Conservation (phyloP, 2,888 invertebrate genomes). For the Pseudoips prasinana region DNA sequence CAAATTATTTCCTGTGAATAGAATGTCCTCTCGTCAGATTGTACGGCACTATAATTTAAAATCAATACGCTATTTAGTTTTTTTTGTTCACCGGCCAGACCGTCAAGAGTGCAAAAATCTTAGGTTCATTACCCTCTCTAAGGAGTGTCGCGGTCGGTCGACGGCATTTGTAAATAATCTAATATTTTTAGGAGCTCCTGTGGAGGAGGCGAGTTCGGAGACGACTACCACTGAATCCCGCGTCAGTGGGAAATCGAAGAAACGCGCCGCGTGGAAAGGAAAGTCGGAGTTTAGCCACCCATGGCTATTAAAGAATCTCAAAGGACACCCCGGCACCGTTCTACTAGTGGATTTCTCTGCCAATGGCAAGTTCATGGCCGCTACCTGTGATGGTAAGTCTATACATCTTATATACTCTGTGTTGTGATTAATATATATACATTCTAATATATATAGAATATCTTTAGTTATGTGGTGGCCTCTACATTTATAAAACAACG, state of each 20-base stretch:
- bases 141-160: conserved; percentile 3
- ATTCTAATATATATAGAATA: conserved; percentile 5
- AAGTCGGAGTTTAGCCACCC: conserved; percentile 84
- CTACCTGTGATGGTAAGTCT: conserved; percentile 91
- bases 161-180: conserved; percentile 10
- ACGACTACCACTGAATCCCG: conserved; percentile 49
- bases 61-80: conserved; percentile 17
- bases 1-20: conserved; percentile 3
- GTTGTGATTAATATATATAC: background rate
- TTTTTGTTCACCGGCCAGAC: conserved; percentile 14
- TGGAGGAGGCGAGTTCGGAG: conserved; percentile 56
- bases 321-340: conserved; percentile 90
- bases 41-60: conserved; percentile 11
- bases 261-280: conserved; percentile 72
- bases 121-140: conserved; percentile 27
- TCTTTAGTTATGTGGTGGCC: too few species aligned
- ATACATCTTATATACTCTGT: background rate
- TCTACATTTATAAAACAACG: too few species aligned
- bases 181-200: conserved; percentile 50
- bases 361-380: conserved; percentile 92
- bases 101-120: conserved; percentile 25
- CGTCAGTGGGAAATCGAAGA: conserved; percentile 73
- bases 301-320: conserved; percentile 91
- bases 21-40: conserved; percentile 21
- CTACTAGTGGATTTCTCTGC: conserved; percentile 90